These are phyloP conservation scores for Zootermopsis nevadensis DNA, from an alignment of 2,888 invertebrate species.

Conservation along the genomic window DNA sequence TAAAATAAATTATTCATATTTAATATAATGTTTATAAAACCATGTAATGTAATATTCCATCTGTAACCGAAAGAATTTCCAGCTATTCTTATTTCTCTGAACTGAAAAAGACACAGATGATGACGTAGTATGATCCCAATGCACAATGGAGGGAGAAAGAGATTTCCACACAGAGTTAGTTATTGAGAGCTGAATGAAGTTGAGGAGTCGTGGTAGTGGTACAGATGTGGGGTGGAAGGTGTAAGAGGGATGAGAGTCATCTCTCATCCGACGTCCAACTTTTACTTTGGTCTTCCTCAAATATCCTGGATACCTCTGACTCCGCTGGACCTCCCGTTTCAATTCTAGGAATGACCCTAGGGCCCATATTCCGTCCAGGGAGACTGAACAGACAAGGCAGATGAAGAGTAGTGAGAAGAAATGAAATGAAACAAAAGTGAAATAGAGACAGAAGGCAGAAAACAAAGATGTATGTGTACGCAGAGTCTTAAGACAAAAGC, in stretches of 20 bases:
- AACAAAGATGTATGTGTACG: slow-evolving; percentile 9
- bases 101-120: background rate
- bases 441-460: background rate
- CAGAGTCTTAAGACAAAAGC: background rate
- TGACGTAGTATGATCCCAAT: background rate
- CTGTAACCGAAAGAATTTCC: too few relatives aligned
- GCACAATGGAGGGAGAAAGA: background rate
- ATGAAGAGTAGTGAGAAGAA: background rate
- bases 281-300: slow-evolving; percentile 40
- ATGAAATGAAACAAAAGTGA: background rate
- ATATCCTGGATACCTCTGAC: background rate
- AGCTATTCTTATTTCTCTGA: background rate
- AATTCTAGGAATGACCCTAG: slow-evolving; percentile 16
- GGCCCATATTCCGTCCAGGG: background rate
- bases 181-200: slow-evolving; percentile 19
- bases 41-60: too few relatives aligned
- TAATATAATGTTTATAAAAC: too few relatives aligned
- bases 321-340: slow-evolving; percentile 18
- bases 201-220: background rate
- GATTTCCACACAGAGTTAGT: slow-evolving; percentile 20
- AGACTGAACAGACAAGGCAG: background rate
- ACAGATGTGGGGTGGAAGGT: background rate
- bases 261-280: slow-evolving; percentile 46
- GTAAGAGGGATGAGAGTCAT: slow-evolving; percentile 38
- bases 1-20: too few relatives aligned